Base-by-base conservation (phyloP, 2,888 invertebrate species). In the Drosophila neotestacea region DNA sequence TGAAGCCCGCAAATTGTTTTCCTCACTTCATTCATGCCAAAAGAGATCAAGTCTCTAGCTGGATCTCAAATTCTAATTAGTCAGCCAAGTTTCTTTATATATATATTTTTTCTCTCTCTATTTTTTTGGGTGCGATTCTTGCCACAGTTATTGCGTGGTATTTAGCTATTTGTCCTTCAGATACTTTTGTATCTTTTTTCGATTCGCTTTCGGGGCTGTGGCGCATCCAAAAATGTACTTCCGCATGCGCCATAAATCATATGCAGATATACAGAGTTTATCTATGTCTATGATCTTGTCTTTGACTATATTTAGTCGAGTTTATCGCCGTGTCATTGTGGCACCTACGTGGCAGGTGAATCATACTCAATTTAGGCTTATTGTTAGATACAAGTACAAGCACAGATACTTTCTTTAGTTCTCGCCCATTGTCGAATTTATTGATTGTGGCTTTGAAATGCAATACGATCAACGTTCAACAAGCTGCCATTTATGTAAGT, bases 401-500 rank as follows among this genome's bases (percentile, higher is more conserved):
- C 22, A 22, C 22, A 22, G 22, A 22, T 9, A 41, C 51, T 60
- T 60, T 60, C 51, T 42, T 60, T 47, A 48, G 48, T 59, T 48
- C 47, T 48, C 70, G 51, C 67, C 66, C 60, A 67, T 41, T 32
- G 69, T 46, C 56, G n/a, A 64, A 60, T 54, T 72, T 73, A n/a
- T 11, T 47, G n/a, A 27, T 41, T 44, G 42, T 70, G 73, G 60
- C 73, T 67, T 68, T 70, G 77, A 74, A 71, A 73, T 63, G 16
- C 47, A 55, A 47, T 22, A 42, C 22, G 22, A 22, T 22, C 22
- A 22, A 22, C 30, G 30, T 38, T 38, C 58, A 75, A 74, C 87
- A 71, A 85, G 89, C 74, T 89, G 77, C 89, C 88, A 76, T 88
- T 86, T 88, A 81, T 84, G 88, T 86, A 80, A 88, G 85, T 88